A percentile compares a stretch with the other conserved stretches of the same genome.
Conservation (phyloP, 30 jellyfish, hydroid and myxozoan genomes). For the Mastigias papua region DNA sequence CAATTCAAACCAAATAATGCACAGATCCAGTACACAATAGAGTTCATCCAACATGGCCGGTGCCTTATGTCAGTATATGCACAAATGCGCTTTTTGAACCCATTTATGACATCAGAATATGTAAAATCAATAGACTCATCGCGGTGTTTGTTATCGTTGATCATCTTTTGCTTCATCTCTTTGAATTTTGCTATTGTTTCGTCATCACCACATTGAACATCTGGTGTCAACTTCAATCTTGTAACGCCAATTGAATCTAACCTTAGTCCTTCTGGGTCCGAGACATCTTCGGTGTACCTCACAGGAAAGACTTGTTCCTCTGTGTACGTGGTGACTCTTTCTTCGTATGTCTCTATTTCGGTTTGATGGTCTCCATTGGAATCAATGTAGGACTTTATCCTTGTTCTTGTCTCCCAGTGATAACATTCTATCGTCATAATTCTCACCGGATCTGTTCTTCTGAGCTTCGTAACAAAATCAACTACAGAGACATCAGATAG, state of each 20-base stretch:
- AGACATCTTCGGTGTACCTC: conserved; percentile 33
- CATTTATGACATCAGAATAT: conserved; percentile 26
- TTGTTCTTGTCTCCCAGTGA: conserved; percentile 67
- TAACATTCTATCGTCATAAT: conserved; percentile 45
- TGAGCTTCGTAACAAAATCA: conserved; percentile 19
- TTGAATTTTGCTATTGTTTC: conserved; percentile 47
- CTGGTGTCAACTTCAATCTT: conserved; percentile 47
- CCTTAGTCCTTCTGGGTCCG: conserved; percentile 48
- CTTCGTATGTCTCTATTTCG: conserved; percentile 54
- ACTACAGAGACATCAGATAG: conserved; percentile 27
- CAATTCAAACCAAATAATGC: conserved; percentile 46
- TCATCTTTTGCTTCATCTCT: conserved; percentile 29
- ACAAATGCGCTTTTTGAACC: conserved; percentile 60
- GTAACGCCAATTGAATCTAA: conserved; percentile 38
- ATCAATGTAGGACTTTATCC: conserved; percentile 57
- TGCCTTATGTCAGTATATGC: conserved; percentile 51
- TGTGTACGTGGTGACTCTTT: conserved; percentile 46
- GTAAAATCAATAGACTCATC: conserved; percentile 47
- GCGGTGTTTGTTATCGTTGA: conserved; percentile 25
- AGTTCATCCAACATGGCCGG: conserved; percentile 65
- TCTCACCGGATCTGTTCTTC: conserved; percentile 8
- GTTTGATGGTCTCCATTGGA: conserved; percentile 55
- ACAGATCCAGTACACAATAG: conserved; percentile 37
- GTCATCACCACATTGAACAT: conserved; percentile 53
- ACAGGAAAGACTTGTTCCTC: conserved; percentile 44